Base-by-base conservation (phyloP, 1,140 invertebrate genomes). In the Acromyrmex charruanus region DNA sequence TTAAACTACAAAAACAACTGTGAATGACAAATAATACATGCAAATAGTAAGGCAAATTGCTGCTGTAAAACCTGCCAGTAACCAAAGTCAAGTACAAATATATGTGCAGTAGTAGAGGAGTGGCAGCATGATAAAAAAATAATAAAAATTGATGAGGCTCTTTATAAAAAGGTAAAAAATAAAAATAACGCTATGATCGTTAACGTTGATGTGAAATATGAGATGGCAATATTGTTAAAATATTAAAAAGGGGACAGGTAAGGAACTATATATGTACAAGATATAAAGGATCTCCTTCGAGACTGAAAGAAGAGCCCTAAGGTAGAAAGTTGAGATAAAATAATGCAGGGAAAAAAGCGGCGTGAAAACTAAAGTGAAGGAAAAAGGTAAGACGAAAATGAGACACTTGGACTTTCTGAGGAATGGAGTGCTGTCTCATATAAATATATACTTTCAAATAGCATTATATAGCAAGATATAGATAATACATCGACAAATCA, bases 211-310 rank as follows among this genome's bases (percentile, higher is more conserved):
- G 79, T 39, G 80, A 84, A 84, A 84, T 59, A 58, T 44, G 80
- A 74, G 80, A 82, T 35, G 68, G 25, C 55, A 74, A 69, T 82
- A 84, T 84, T 84, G 80, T 84, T 84, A 84, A 74, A 59, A 39
- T 59, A 49, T 74, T 82, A 61, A 61, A 74, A 82, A 75, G 31
- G 31, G 14, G 18, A 75, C 69, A 61, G 55, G 61, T 75, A 84
- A 75, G 69, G 55, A 44, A 68, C 61, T 66, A 84, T 75, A 51
- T 74, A 74, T 75, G 49, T 74, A 74, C n/a, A 35, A 75, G 39
- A 74, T 61, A 84, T 74, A 75, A 61, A 84, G 55, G 25, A 39
- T 51, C 69, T 74, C 68, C 69, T 82, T 14, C 49, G 72, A 75
- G 77, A 55, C 77, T 75, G 69, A 61, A 74, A 74, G 69, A 75